phyloP scores from a whole-genome alignment of 2,797 vertebrate genomes.

The Dermochelys coriacea region DNA sequence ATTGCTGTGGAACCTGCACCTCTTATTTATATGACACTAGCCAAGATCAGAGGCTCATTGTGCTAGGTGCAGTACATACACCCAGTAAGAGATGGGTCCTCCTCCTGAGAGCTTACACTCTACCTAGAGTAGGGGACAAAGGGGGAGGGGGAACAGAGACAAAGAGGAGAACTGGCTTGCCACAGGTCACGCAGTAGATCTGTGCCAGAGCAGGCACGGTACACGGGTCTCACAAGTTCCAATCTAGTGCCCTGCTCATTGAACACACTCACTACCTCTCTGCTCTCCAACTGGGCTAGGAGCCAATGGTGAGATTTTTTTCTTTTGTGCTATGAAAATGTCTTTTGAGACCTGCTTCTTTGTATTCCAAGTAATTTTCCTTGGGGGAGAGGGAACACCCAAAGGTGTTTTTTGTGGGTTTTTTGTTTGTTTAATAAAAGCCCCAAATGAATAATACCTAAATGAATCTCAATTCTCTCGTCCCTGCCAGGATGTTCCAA shows the following conservation, averaged over 20 bases:
- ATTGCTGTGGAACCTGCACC: background rate
- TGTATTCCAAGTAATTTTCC: constrained; percentile 24
- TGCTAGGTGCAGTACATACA: background rate
- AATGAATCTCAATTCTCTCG: constrained; percentile 30
- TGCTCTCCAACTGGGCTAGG: background rate
- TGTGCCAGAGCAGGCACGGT: fast-evolving
- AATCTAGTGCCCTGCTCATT: fast-evolving
- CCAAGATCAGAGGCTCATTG: background rate
- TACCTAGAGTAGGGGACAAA: background rate
- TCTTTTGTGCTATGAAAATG: background rate
- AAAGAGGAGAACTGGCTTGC: fast-evolving
- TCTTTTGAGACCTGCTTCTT: constrained; percentile 1
- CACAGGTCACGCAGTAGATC: background rate
- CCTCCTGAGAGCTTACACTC: background rate
- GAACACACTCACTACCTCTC: fast-evolving
- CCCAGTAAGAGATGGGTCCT: background rate
- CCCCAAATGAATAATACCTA: constrained; percentile 1
- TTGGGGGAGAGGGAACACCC: background rate
- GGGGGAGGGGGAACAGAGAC: background rate
- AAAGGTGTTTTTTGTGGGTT: background rate
- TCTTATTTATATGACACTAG: background rate
- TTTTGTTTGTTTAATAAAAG: constrained; percentile 22
- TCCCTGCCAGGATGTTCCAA: constrained; percentile 55
- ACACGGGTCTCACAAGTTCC: background rate
- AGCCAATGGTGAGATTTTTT: background rate